Base-by-base conservation (phyloP, 1,140 invertebrate genomes). In the Listronotus oregonensis region DNA sequence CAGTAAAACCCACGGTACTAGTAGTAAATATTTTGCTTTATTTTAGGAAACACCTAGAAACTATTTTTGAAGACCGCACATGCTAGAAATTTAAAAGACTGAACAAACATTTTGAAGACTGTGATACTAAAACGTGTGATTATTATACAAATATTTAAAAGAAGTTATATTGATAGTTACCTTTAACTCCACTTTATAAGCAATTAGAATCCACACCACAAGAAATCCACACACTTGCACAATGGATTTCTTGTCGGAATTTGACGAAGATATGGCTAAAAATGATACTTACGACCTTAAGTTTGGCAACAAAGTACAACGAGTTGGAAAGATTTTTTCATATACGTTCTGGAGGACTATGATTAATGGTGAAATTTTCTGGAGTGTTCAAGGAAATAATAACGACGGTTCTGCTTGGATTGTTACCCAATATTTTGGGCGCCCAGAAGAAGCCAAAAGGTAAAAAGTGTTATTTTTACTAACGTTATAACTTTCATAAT, bases 291-390 rank as follows among this genome's bases (percentile, higher is more conserved):
- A 74, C 64, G 60, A 68, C 32, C 64, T 72, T 18, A 74, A 74
- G 60, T 74, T 72, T 52, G 74, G 74, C 51, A 70, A 58, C 10
- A 64, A 65, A 46, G 69, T 76, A 46, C 68, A 69, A 61, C 43
- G 74, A 47, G 64, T 56, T 17, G 76, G 73, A 10, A 77, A 77
- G 61, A 69, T 75, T 10, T 77, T 76, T 52, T 77, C 76, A 5
- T 76, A 75, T 52, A 77, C 76, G 1, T 76, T 77, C 44, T 77
- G 76, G 76, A 68, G 76, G 27, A 75, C 73, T 0, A 68, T 74
- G 64, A 67, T 73, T 21, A 63, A 72, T n/a, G 67, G 67, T 4
- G 74, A 77, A 37, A 66, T 77, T 9, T 77, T 77, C 50, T 77
- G 76, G 76, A 75, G 73, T 58, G 68, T 77, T 3, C 76, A 77